phyloP scores from a whole-genome alignment of 2,797 vertebrate species.

The Melanotaenia trifasciata region DNA sequence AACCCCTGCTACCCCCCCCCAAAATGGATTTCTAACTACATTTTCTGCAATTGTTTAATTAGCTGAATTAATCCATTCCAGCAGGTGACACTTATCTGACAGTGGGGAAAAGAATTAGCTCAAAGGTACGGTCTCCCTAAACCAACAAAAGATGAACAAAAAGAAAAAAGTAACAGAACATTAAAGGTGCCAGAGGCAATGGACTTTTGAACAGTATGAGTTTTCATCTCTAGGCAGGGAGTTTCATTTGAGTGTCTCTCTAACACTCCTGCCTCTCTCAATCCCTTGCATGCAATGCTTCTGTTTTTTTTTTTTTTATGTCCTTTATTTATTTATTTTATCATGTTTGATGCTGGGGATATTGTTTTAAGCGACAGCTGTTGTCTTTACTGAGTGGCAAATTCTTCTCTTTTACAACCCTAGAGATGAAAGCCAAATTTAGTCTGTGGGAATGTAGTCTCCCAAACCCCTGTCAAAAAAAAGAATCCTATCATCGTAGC shows the following conservation, averaged over 20 bases:
- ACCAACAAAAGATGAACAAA: slow-evolving; percentile 34
- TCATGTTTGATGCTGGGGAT: slow-evolving; percentile 74
- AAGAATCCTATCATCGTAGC: slow-evolving; percentile 73
- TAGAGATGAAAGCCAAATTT: slow-evolving; percentile 81
- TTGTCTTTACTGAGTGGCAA: slow-evolving; percentile 81
- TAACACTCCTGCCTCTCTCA: slow-evolving; percentile 24
- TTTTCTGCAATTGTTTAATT: slow-evolving; percentile 13
- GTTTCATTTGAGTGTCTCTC: slow-evolving; percentile 66
- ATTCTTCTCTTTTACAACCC: slow-evolving; percentile 72
- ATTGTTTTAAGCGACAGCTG: slow-evolving; percentile 85
- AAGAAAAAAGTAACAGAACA: slow-evolving; percentile 27
- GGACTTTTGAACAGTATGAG: slow-evolving; percentile 54
- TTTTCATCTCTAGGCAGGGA: slow-evolving; percentile 64
- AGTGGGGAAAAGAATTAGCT: slow-evolving; percentile 21
- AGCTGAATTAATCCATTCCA: slow-evolving; percentile 27
- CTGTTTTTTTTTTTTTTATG: slow-evolving; percentile 48
- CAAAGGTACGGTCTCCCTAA: slow-evolving; percentile 21
- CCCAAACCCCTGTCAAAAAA: slow-evolving; percentile 69
- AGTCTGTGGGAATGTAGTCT: slow-evolving; percentile 73
- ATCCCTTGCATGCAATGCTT: slow-evolving; percentile 38
- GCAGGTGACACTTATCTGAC: slow-evolving; percentile 28
- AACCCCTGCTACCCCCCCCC: slow-evolving; percentile 38
- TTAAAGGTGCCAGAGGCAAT: slow-evolving; percentile 56
- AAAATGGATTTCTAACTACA: slow-evolving; percentile 7
- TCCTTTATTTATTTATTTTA: slow-evolving; percentile 8